Evolutionary conservation across 1,140 invertebrate genomes (phyloP), one percentile per base, ranked within the genome.

Genomic region (Calosoma granatense): DNA sequence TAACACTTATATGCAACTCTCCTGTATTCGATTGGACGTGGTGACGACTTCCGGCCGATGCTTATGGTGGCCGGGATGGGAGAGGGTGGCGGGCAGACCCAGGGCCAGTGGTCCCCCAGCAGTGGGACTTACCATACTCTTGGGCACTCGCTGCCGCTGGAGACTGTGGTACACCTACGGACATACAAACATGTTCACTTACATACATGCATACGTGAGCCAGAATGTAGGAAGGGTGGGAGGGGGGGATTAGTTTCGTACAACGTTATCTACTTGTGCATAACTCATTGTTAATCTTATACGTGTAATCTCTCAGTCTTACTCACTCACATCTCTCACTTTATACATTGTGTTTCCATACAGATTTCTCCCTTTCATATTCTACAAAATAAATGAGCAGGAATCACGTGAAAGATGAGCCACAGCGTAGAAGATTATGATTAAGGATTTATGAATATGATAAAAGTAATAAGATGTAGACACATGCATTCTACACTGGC

Each of bases 1-100:
- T 53, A 53, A 53, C 63, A 65, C 58, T 84, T 87, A 89, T 85
- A 90, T 90, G 84, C 86, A 90, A 77, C 86, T 88, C 76, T 90
- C 86, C 72, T 90, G 87, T 73, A 89, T 87, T 63, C 85, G 80
- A 76, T 88, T 87, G 47, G 86, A 87, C 51, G 86, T 86, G 61
- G 87, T 88, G 58, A 90, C 85, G 54, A 89, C 84, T 73, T 88
- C 87, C 39, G 85, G 86, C 59, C 41, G 76, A 56, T 70, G 70
- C 61, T 72, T 71, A 61, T 72, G 76, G 53, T 76, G 72, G 58
- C 76, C 75, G 41, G 72, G 71, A 59, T 74, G 71, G 26, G 70
- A 67, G 15, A 69, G 71, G 1, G 70, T 54, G 19, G 70, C 71
- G 22, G 21, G 21, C n/a, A 23, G 20, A 9, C 53, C 53, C 30